Percentiles rank a stretch among this genome's conserved stretches.
Conservation (phyloP, 2,797 vertebrate species). For the Spinus olivaceus region DNA sequence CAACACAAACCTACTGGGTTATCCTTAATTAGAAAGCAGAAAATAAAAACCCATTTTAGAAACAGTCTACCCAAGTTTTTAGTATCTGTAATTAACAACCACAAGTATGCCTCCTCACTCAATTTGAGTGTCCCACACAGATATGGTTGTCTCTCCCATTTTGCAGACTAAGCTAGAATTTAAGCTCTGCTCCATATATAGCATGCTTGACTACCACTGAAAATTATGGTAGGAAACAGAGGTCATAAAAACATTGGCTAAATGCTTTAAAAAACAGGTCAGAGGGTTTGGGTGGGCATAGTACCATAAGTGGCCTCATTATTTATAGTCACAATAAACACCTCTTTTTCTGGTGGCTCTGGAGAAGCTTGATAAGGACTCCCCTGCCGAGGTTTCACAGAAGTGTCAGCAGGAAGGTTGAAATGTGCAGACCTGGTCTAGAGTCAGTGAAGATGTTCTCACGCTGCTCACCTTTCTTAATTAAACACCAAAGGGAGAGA, state of each 20-base stretch:
- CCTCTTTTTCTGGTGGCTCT: neutral
- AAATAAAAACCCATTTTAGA: neutral
- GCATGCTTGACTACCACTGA: neutral
- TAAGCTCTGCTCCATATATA: neutral
- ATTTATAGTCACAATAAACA: neutral
- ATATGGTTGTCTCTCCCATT: neutral
- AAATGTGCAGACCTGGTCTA: neutral
- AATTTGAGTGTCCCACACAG: neutral
- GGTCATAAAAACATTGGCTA: neutral
- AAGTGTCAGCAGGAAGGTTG: neutral
- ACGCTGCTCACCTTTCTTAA: neutral
- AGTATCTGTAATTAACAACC: neutral
- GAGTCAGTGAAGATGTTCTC: neutral
- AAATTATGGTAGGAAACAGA: neutral
- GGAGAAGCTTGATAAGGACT: neutral
- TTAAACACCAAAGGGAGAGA: neutral
- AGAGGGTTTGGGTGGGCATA: neutral
- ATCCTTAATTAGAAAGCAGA: neutral
- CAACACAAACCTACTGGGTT: neutral
- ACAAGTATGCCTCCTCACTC: neutral
- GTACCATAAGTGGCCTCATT: neutral
- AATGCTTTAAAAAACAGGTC: neutral
- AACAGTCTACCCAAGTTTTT: neutral
- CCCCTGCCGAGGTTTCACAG: neutral
- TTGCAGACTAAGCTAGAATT: neutral